phyloP scores from a whole-genome alignment of 2,797 vertebrate species.

The Silurus aristotelis region DNA sequence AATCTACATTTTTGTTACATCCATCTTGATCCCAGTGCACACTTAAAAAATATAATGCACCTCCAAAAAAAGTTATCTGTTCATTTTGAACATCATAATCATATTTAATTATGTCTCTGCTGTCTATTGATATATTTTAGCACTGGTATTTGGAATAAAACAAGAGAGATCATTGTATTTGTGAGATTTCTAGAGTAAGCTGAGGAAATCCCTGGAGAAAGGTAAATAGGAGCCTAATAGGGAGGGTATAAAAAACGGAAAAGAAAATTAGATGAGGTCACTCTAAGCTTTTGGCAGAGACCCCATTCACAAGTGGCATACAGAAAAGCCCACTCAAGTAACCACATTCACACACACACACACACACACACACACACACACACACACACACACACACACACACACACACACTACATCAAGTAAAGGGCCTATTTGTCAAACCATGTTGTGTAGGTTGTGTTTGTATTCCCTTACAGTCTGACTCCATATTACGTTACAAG shows the following conservation, averaged over 20 bases:
- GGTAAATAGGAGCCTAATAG: slow-evolving; percentile 62
- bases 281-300: slow-evolving; percentile 66
- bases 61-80: not conserved
- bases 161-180: not conserved
- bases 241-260: slow-evolving; percentile 62
- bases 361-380: slow-evolving; percentile 8
- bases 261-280: slow-evolving; percentile 66
- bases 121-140: not conserved
- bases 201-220: slow-evolving; percentile 27
- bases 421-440: slow-evolving; percentile 44
- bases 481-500: slow-evolving; percentile 13
- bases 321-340: slow-evolving; percentile 24
- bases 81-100: not conserved
- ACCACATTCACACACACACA: not conserved
- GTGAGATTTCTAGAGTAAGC: not conserved
- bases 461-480: not conserved
- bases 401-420: slow-evolving; percentile 16
- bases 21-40: not conserved
- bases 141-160: not conserved
- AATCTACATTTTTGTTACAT: not conserved
- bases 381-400: slow-evolving; percentile 17
- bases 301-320: slow-evolving; percentile 56
- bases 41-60: not conserved
- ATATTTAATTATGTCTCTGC: not conserved
- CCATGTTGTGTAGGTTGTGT: slow-evolving; percentile 20